These are phyloP conservation scores for Lordiphosa clarofinis DNA, from an alignment of 1,140 invertebrate species.

Conservation along the genomic window DNA sequence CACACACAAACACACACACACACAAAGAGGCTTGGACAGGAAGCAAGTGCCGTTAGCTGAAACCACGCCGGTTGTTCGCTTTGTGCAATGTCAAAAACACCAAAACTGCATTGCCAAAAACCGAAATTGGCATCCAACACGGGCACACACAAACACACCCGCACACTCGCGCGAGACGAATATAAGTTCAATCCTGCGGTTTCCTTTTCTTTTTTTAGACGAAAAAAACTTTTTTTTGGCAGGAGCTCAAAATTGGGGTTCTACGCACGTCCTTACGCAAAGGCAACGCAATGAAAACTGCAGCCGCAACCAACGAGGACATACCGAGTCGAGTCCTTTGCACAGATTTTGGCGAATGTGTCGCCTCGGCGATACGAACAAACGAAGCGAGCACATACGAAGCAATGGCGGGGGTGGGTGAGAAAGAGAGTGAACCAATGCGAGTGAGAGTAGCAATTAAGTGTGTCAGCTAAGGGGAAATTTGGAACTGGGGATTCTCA, in stretches of 20 bases:
- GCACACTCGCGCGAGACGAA: not conserved
- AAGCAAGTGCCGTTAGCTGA: slow-evolving; percentile 40
- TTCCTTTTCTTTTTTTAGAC: slow-evolving; percentile 21
- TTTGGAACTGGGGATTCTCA: no score
- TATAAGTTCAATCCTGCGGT: slow-evolving; percentile 31
- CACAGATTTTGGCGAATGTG: slow-evolving; percentile 31
- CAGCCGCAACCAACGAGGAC: slow-evolving; percentile 22
- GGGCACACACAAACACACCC: slow-evolving; percentile 14
- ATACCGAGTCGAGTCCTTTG: slow-evolving; percentile 32
- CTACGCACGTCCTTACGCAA: slow-evolving; percentile 60
- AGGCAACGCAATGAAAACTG: slow-evolving; percentile 69
- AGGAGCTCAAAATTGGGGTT: slow-evolving; percentile 10
- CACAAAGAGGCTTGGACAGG: slow-evolving; percentile 10
- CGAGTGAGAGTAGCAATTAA: not conserved
- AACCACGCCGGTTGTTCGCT: slow-evolving; percentile 27
- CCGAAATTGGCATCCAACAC: slow-evolving; percentile 17
- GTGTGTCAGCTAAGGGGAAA: not conserved
- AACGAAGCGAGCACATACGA: not conserved
- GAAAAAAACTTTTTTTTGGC: slow-evolving; percentile 9
- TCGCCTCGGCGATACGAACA: not conserved
- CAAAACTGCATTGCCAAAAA: slow-evolving; percentile 36
- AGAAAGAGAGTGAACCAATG: not conserved
- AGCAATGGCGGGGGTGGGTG: not conserved
- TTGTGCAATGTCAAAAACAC: slow-evolving; percentile 49
- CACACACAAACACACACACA: slow-evolving; percentile 5